A percentile compares a stretch with the other conserved stretches of the same genome.
These are phyloP conservation scores for Meloidogyne exigua DNA, from an alignment of 1,140 invertebrate species.

Conservation along the genomic window DNA sequence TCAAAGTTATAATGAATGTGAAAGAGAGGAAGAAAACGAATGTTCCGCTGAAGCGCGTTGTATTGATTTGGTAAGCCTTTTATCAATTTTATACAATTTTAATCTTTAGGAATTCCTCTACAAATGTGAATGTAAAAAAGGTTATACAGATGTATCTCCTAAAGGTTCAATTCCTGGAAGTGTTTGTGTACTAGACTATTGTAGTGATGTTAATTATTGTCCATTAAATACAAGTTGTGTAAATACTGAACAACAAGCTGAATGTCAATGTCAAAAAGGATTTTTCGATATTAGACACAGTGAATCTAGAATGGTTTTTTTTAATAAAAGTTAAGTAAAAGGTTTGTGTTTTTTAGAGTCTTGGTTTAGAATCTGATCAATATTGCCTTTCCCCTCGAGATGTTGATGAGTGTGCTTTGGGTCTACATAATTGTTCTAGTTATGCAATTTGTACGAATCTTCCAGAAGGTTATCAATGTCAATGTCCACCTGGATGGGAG, in stretches of 20 bases:
- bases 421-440: slow-evolving; percentile 61
- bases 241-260: slow-evolving; percentile 59
- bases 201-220: slow-evolving; percentile 52
- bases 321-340: too few relatives aligned
- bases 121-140: slow-evolving; percentile 55
- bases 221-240: slow-evolving; percentile 59
- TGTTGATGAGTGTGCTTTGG: slow-evolving; percentile 60
- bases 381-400: slow-evolving; percentile 53
- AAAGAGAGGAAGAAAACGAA: slow-evolving; percentile 58
- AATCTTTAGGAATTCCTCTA: slow-evolving; percentile 53
- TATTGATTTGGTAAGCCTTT: slow-evolving; percentile 48
- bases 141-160: slow-evolving; percentile 54
- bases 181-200: slow-evolving; percentile 61
- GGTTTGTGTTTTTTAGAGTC: slow-evolving; percentile 39
- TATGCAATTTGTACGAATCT: slow-evolving; percentile 58
- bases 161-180: slow-evolving; percentile 55
- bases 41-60: slow-evolving; percentile 58
- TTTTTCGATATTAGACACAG: slow-evolving; percentile 59
- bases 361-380: slow-evolving; percentile 53
- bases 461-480: slow-evolving; percentile 51
- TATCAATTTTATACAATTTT: background rate
- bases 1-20: slow-evolving; percentile 58
- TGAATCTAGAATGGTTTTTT: slow-evolving; percentile 49
- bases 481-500: slow-evolving; percentile 58
- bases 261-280: slow-evolving; percentile 58